Percentiles rank a stretch among this genome's conserved stretches.
phyloP scores from a whole-genome alignment of 2,113 vertebrate genomes.

The Nasalis larvatus region DNA sequence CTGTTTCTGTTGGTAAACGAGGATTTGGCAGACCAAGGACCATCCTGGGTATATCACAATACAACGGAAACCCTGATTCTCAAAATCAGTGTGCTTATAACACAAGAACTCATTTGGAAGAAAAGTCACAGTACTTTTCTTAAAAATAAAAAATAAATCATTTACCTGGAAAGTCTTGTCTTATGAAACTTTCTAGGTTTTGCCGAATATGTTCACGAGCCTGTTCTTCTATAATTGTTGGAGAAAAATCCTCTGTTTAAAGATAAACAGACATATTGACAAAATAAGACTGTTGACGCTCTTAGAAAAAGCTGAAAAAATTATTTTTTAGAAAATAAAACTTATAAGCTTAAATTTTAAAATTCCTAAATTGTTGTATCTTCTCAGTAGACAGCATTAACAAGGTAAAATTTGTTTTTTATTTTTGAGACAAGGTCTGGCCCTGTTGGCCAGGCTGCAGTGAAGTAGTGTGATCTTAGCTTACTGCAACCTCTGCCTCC shows the following conservation, averaged over 20 bases:
- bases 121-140: not conserved
- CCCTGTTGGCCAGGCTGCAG: not conserved
- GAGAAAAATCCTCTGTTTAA: conserved; percentile 90
- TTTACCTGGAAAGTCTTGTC: conserved; percentile 91
- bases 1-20: not conserved
- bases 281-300: not conserved
- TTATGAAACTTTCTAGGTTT: conserved; percentile 92
- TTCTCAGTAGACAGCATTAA: not conserved
- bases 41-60: not conserved
- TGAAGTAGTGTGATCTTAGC: not conserved
- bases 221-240: conserved; percentile 88
- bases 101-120: not conserved
- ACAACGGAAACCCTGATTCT: not conserved
- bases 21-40: not conserved
- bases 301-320: not conserved
- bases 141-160: not conserved
- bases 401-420: not conserved
- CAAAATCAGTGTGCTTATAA: not conserved
- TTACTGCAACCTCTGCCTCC: not conserved
- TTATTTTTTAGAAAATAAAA: conserved; percentile 30
- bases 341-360: not conserved
- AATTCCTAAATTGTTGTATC: not conserved
- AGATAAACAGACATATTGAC: conserved; percentile 53
- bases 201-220: conserved; percentile 92
- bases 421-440: not conserved